phyloP scores from a whole-genome alignment of 1,140 invertebrate genomes.

The Megathymus violae region DNA sequence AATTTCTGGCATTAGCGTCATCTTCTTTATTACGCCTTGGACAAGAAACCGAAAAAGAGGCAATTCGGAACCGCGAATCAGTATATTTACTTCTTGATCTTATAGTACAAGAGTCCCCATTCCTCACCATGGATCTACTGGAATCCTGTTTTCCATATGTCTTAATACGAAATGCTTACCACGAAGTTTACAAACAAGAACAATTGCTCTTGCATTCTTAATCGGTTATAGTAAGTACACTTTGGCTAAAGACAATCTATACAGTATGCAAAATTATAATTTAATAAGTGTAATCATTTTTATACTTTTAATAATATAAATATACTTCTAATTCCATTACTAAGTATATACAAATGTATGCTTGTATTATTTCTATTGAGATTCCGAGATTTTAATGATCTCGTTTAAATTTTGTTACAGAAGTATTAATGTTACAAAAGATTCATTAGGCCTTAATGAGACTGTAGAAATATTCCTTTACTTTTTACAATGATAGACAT shows the following conservation, averaged over 20 bases:
- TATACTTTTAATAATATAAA: conserved; percentile 29
- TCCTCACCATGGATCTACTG: conserved; percentile 98
- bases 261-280: conserved; percentile 30
- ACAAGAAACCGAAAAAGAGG: conserved; percentile 97
- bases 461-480: conserved; percentile 62
- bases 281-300: conserved; percentile 27
- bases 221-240: conserved; percentile 41
- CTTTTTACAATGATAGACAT: conserved; percentile 20
- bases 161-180: conserved; percentile 97
- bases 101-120: conserved; percentile 98
- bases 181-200: conserved; percentile 96
- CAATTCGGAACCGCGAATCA: conserved; percentile 96
- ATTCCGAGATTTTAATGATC: conserved; percentile 13
- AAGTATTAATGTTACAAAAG: conserved; percentile 29
- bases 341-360: no score
- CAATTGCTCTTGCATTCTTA: conserved; percentile 86
- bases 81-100: conserved; percentile 97
- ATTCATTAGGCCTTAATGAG: conserved; percentile 58
- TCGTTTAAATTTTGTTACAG: conserved; percentile 25
- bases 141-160: conserved; percentile 99
- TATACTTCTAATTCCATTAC: conserved; percentile 23
- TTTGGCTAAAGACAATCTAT: conserved; percentile 44
- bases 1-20: conserved; percentile 98
- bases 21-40: conserved; percentile 97
- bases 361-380: conserved; percentile 22